Evolutionary conservation across 2,113 vertebrate genomes (phyloP), one percentile per base, ranked within the genome.

Genomic region (Monopterus albus): DNA sequence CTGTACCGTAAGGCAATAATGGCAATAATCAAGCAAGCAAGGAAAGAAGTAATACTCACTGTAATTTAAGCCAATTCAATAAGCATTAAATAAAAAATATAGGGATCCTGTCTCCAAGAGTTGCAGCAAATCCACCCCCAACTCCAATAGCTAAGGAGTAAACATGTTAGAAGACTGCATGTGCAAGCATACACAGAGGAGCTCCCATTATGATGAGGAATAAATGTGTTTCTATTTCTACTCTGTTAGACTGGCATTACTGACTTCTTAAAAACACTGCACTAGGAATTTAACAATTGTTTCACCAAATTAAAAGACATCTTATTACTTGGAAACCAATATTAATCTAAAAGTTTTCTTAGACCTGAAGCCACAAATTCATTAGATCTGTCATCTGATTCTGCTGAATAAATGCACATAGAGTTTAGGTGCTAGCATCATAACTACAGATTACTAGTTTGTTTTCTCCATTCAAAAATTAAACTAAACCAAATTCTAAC

Each of bases 1-100:
- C n/a, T n/a, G n/a, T n/a, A n/a, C 85, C 82, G 35, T 74, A 88
- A 60, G 85, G 86, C 42, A 49, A 87, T 92, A 38, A 69, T 68
- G 26, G n/a, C n/a, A n/a, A n/a, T n/a, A n/a, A n/a, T n/a, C n/a
- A n/a, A n/a, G n/a, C n/a, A n/a, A 83, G 12, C 52, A 18, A 39
- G 1, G 0, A 59, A 1, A 40, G 2, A 47, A 7, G 8, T 31
- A 12, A 39, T 2, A 38, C 13, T 25, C 6, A 43, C 9, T 31
- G 7, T 3, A 36, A 6, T 33, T 21, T 11, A 62, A 36, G 26
- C 0, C 12, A 20, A 45, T 21, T 42, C 0, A 18, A 25, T 18
- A 3, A 52, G 42, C 26, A 14, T 21, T 42, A 15, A 23, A 62
- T 7, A 28, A 3, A 9, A 42, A 51, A 57, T 23, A 40, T 5